phyloP scores from a whole-genome alignment of 1,140 invertebrate species.

The Zaprionus ghesquierei region DNA sequence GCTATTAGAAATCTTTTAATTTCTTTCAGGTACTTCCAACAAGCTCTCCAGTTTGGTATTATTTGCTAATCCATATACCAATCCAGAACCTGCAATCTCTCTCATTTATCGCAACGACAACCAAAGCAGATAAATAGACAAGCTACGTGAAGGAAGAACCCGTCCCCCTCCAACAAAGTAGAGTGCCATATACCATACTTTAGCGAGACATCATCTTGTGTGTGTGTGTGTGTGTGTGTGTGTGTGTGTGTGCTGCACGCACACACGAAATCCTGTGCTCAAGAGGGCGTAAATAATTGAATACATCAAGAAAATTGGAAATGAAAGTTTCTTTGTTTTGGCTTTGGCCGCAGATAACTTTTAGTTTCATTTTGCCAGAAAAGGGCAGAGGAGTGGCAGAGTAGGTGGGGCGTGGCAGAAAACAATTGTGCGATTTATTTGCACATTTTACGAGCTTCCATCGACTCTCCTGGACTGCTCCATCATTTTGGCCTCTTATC shows the following conservation, averaged over 20 bases:
- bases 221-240: not conserved
- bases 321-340: conserved; percentile 79
- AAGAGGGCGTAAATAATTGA: conserved; percentile 81
- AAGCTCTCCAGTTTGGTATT: too few relatives aligned
- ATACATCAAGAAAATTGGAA: conserved; percentile 81
- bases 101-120: not conserved
- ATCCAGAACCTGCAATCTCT: not conserved
- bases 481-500: conserved; percentile 60
- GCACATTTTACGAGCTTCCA: conserved; percentile 62
- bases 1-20: not conserved
- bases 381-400: not conserved
- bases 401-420: not conserved
- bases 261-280: conserved; percentile 68
- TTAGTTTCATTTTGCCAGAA: conserved; percentile 66
- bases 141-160: not conserved
- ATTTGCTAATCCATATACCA: too few relatives aligned
- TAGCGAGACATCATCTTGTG: conserved; percentile 3
- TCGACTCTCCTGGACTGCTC: not conserved
- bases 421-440: conserved; percentile 77
- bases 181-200: not conserved
- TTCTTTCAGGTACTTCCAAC: too few relatives aligned
- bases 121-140: conserved; percentile 1
- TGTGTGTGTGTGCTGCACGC: conserved; percentile 32
- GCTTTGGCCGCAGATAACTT: conserved; percentile 71
- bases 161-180: not conserved